Evolutionary conservation across 1,140 invertebrate species (phyloP).

Genomic region (Drosophila simulans): DNA sequence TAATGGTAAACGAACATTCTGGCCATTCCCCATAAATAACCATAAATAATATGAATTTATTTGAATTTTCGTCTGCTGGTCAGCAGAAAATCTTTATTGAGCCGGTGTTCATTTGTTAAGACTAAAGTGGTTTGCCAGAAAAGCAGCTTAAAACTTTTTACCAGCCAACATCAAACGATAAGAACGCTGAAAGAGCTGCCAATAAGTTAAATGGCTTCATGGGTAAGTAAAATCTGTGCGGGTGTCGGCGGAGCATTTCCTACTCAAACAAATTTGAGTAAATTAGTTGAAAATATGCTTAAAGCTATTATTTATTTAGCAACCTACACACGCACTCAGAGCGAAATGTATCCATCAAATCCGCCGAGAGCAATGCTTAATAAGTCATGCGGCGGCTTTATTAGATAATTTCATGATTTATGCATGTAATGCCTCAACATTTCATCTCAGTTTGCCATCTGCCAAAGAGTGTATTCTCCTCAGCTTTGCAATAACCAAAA

Average conservation of each 20-base stretch:
- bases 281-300: slow-evolving; percentile 56
- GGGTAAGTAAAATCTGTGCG: slow-evolving; percentile 12
- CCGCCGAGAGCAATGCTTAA: slow-evolving; percentile 52
- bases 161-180: slow-evolving; percentile 65
- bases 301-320: slow-evolving; percentile 46
- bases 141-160: slow-evolving; percentile 65
- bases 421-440: slow-evolving; percentile 33
- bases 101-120: slow-evolving; percentile 51
- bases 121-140: slow-evolving; percentile 39
- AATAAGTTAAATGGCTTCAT: slow-evolving; percentile 40
- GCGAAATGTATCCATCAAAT: slow-evolving; percentile 35
- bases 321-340: slow-evolving; percentile 26
- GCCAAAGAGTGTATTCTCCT: background rate
- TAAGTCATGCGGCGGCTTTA: slow-evolving; percentile 57
- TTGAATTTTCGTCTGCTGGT: slow-evolving; percentile 6
- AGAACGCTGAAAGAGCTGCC: slow-evolving; percentile 2
- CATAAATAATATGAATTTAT: slow-evolving; percentile 44
- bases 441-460: slow-evolving; percentile 16
- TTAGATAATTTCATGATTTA: slow-evolving; percentile 72
- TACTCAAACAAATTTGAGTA: slow-evolving; percentile 40
- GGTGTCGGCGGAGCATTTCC: background rate
- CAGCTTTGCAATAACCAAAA: slow-evolving; percentile 34
- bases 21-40: slow-evolving; percentile 23
- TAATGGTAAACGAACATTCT: slow-evolving; percentile 51
- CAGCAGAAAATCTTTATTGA: slow-evolving; percentile 39